Percentiles rank a stretch among this genome's conserved stretches.
Conservation (phyloP, 1,140 invertebrate genomes). For the Drosophila elegans region DNA sequence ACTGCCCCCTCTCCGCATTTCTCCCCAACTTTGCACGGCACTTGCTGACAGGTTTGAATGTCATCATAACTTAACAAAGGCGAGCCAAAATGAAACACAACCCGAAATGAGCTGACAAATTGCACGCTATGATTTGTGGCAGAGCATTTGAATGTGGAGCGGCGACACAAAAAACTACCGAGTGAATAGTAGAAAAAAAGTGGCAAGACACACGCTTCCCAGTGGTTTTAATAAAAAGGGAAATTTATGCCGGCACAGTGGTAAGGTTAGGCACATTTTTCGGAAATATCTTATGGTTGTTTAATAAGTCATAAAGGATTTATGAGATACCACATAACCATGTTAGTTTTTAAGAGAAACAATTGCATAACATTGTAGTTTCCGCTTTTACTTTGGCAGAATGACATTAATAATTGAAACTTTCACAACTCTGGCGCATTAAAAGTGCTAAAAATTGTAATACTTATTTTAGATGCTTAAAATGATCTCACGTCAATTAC, state of each 20-base stretch:
- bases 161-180: conserved; percentile 20
- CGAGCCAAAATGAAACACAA: conserved; percentile 50
- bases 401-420: too few relatives aligned
- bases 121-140: conserved; percentile 62
- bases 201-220: conserved; percentile 22
- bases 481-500: too few relatives aligned
- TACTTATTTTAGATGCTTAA: too few relatives aligned
- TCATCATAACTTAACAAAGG: conserved; percentile 72
- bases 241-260: conserved; percentile 30
- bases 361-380: not conserved
- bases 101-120: conserved; percentile 78
- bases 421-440: too few relatives aligned
- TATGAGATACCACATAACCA: not conserved
- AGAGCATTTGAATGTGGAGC: conserved; percentile 63
- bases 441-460: too few relatives aligned
- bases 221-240: conserved; percentile 23
- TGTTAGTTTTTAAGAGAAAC: not conserved
- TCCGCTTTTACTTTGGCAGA: too few relatives aligned
- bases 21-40: conserved; percentile 22
- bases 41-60: conserved; percentile 72
- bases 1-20: conserved; percentile 3
- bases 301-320: not conserved
- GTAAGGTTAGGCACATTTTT: not conserved
- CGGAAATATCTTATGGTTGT: not conserved
- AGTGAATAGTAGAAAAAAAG: not conserved